A percentile compares a stretch with the other conserved stretches of the same genome.
These are phyloP conservation scores for Protodeltote pygarga DNA, from an alignment of 2,888 invertebrate species.

Conservation along the genomic window DNA sequence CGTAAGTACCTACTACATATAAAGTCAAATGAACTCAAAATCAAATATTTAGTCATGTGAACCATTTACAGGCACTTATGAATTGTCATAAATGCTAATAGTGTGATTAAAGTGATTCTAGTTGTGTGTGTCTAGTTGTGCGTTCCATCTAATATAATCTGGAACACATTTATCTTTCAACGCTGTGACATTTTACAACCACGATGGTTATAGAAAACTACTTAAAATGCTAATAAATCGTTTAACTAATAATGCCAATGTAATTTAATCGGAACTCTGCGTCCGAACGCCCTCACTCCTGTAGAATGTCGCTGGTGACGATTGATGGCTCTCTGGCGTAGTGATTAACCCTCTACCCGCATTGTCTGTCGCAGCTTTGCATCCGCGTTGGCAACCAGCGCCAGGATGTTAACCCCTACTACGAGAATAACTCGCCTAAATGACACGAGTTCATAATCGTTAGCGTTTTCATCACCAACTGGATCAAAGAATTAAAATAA, in stretches of 20 bases:
- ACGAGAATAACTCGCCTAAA: slow-evolving; percentile 50
- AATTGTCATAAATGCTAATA: too few species aligned
- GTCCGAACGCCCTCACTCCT: slow-evolving; percentile 18
- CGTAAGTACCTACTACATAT: too few species aligned
- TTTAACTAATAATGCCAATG: slow-evolving; percentile 32
- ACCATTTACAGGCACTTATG: too few species aligned
- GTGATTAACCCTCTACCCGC: slow-evolving; percentile 49
- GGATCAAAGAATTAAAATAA: too few species aligned
- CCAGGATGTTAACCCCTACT: slow-evolving; percentile 53
- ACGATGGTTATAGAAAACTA: slow-evolving; percentile 8
- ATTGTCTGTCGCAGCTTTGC: slow-evolving; percentile 47
- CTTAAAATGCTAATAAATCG: slow-evolving; percentile 35
- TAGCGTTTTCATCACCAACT: slow-evolving; percentile 9
- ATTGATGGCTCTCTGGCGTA: slow-evolving; percentile 35
- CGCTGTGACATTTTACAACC: slow-evolving; percentile 4
- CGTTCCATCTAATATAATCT: slow-evolving; percentile 6
- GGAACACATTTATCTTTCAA: slow-evolving; percentile 12
- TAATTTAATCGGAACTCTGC: slow-evolving; percentile 15
- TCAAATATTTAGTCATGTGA: too few species aligned
- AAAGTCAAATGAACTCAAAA: too few species aligned
- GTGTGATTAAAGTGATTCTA: too few species aligned
- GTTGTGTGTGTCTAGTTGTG: too few species aligned
- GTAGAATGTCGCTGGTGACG: slow-evolving; percentile 37
- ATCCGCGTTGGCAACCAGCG: slow-evolving; percentile 70
- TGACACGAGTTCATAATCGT: slow-evolving; percentile 41